Conservation (phyloP, 2,113 vertebrate genomes). For the Ivindomyrus marchei region DNA sequence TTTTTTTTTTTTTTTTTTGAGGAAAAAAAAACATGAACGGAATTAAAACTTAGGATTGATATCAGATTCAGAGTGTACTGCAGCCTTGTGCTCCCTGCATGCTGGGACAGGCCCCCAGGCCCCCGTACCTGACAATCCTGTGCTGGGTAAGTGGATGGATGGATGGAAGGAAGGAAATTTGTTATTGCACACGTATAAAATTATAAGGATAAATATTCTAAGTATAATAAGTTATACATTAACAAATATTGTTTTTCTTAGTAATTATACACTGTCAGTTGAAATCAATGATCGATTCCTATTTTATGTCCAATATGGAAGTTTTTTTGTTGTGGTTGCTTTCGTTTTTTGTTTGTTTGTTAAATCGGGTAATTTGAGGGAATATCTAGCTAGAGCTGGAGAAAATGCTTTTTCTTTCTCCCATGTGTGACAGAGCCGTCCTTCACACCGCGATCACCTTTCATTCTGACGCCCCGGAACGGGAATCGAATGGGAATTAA, state of each 20-base stretch:
- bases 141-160: background rate
- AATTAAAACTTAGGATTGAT: background rate
- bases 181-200: background rate
- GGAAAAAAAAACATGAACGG: background rate
- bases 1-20: background rate
- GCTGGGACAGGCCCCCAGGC: background rate
- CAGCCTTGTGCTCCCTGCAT: background rate
- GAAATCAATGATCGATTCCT: background rate
- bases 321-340: background rate
- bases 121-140: background rate
- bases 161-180: background rate
- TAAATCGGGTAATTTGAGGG: background rate
- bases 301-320: background rate
- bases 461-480: background rate
- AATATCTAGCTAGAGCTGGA: background rate
- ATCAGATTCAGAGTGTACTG: background rate
- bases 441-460: background rate
- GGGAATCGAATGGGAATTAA: background rate
- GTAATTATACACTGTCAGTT: background rate
- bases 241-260: background rate
- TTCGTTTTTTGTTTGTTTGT: background rate
- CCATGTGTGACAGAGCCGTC: background rate
- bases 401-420: background rate
- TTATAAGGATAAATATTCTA: background rate
- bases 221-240: background rate